Base-by-base conservation (phyloP, 2,888 invertebrate species). In the Aelia acuminata region DNA sequence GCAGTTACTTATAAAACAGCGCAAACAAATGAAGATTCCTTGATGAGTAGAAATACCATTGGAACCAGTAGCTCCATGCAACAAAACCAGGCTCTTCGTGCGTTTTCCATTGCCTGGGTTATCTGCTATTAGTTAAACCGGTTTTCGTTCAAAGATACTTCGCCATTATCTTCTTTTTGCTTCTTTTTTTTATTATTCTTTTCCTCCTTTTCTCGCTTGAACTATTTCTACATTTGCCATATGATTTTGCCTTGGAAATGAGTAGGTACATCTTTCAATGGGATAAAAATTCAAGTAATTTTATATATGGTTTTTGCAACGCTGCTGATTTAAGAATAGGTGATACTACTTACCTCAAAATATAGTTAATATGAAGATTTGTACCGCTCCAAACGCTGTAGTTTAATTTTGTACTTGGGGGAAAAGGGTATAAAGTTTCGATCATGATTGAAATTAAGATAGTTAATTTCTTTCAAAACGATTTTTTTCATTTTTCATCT, bases 121-220 rank as follows among this genome's bases (percentile, higher is more conserved):
- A 80, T 80, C n/a, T 47, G 43, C 43, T 80, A 80, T 80, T 80
- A 80, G 43, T 80, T 47, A 80, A 47, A 80, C 80, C 80, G 39
- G 80, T 80, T 43, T 39, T 43, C 18, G n/a, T 43, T 80, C 80
- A 80, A 80, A 43, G 80, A 47, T 80, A 47, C 43, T 80, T 80
- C 22, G n/a, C 39, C 39, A 80, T 47, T 43, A 43, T 43, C 7
- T n/a, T 80, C 43, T 47, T 80, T 80, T 80, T 80, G 43, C 80
- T 13, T n/a, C n/a, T n/a, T n/a, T 20, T 10, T 43, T 80, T 80
- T 35, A 43, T 22, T 43, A 22, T 63, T 31, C 18, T 63, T 0
- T 63, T 31, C 3, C 31, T 63, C 15, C 31, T 15, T 35, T 70
- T 70, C 31, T 70, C 18, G 18, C 20, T 70, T 70, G 20, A 31